These are phyloP conservation scores for Acropora yongei DNA, from an alignment of 64 coral and sea anemone genomes.

Conservation along the genomic window DNA sequence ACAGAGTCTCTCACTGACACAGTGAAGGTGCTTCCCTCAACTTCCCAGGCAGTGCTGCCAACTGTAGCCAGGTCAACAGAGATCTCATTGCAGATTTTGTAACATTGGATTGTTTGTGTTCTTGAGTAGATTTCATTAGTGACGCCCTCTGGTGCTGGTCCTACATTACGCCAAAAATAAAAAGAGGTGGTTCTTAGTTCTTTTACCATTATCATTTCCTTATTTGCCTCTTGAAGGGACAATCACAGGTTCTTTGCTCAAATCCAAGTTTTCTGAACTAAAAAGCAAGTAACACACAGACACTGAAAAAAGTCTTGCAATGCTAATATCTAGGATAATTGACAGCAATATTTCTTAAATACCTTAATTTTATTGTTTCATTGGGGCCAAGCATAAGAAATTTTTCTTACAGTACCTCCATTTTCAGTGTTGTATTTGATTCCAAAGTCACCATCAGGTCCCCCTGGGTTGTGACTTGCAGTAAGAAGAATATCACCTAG, in stretches of 20 bases:
- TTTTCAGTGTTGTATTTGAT: constrained; percentile 95
- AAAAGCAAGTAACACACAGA: not conserved
- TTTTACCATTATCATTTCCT: too few relatives aligned
- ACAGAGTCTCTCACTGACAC: constrained; percentile 90
- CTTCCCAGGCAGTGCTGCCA: constrained; percentile 74
- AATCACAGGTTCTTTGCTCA: too few relatives aligned
- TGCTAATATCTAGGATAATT: not conserved
- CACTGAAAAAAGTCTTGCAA: not conserved
- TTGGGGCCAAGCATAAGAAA: too few relatives aligned
- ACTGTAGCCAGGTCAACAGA: constrained; percentile 63
- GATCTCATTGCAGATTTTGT: constrained; percentile 80
- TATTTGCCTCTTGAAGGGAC: too few relatives aligned
- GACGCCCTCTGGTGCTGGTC: constrained; percentile 88
- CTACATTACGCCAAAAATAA: constrained; percentile 32
- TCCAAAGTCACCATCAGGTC: constrained; percentile 92
- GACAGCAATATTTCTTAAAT: too few relatives aligned
- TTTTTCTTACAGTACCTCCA: constrained; percentile 63
- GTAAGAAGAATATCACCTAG: constrained; percentile 88
- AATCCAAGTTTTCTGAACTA: too few relatives aligned
- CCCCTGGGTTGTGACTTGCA: constrained; percentile 97
- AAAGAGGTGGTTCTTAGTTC: too few relatives aligned
- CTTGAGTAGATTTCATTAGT: constrained; percentile 87
- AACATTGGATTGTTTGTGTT: constrained; percentile 70
- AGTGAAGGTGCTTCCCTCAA: constrained; percentile 77
- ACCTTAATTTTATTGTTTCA: too few relatives aligned